Base-by-base conservation (phyloP, 2,113 vertebrate genomes). In the Ceyx melanurus region DNA sequence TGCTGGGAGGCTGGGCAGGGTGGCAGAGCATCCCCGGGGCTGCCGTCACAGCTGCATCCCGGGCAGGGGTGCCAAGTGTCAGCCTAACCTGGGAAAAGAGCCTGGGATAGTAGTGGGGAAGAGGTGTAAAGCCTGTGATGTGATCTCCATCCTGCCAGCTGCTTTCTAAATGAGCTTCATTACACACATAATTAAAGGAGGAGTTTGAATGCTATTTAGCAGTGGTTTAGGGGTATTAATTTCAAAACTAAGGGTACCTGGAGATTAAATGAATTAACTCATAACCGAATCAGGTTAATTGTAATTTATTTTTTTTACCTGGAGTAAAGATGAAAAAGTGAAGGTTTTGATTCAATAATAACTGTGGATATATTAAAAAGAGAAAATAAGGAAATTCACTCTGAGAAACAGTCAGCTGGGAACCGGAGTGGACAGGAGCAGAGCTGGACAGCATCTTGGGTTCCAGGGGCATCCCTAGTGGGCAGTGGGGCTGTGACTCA, bases 181-280 rank as follows among this genome's bases (percentile, higher is more conserved):
- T 87, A 89, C 3, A 53, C 66, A 72, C 16, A 0, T 85, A 87
- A 94, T 93, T 95, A 92, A 91, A 70, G 81, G 67, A 84, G 82
- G 61, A 82, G 26, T 65, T 6, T 65, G 64, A 84, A 85, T 23
- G 56, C 66, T 87, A 20, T 56, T 74, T 64, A 89, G 72, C 35
- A 18, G 67, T 53, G 87, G 4, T 87, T 90, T 93, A 89, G 33
- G 81, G 74, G 64, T 79, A 82, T 87, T 94, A 93, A 95, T 93
- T 94, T 96, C 64, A 60, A 89, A 74, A 89, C 74, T 29, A 57
- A 88, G 53, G 79, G 75, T 26, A 88, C 84, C 82, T 93, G 75
- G 89, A 95, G 92, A 92, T 83, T 93, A 91, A 82, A 88, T 83
- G 57, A 89, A 94, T 92, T 94, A 96, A 67, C 84, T 80, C 68